These are phyloP conservation scores for Oreochromis grahami DNA, from an alignment of 2,797 vertebrate genomes.

Conservation along the genomic window DNA sequence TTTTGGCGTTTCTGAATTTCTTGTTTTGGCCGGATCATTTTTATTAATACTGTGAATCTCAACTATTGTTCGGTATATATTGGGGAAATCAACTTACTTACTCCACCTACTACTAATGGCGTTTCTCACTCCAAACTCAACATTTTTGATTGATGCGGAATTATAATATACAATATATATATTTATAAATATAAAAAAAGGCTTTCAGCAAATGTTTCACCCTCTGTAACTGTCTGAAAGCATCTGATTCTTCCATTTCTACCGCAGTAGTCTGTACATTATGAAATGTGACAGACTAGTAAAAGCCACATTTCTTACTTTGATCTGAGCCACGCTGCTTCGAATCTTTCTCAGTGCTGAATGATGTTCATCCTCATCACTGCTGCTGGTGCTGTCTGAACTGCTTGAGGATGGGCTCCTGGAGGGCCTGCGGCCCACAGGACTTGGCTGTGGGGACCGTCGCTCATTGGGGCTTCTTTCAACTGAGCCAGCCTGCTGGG, in stretches of 20 bases:
- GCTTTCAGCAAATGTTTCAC: not conserved
- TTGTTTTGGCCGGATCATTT: not conserved
- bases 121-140: not conserved
- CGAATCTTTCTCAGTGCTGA: slow-evolving; percentile 58
- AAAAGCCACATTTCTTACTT: slow-evolving; percentile 51
- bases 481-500: not conserved
- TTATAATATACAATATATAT: not conserved
- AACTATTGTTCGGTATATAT: not conserved
- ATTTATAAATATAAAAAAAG: not conserved
- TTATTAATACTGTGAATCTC: not conserved
- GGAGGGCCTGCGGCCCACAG: not conserved
- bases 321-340: slow-evolving; percentile 78
- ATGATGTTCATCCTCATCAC: slow-evolving; percentile 53
- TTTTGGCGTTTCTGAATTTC: not conserved
- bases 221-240: not conserved
- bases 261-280: not conserved
- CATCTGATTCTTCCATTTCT: not conserved
- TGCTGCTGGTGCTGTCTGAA: slow-evolving; percentile 55
- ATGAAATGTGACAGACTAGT: not conserved
- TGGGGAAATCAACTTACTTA: not conserved
- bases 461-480: slow-evolving; percentile 18
- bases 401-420: slow-evolving; percentile 32
- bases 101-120: not conserved
- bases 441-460: not conserved
- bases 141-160: not conserved